A percentile compares a stretch with the other conserved stretches of the same genome.
Conservation (phyloP, 1,140 invertebrate species). For the Orchestia grillus region DNA sequence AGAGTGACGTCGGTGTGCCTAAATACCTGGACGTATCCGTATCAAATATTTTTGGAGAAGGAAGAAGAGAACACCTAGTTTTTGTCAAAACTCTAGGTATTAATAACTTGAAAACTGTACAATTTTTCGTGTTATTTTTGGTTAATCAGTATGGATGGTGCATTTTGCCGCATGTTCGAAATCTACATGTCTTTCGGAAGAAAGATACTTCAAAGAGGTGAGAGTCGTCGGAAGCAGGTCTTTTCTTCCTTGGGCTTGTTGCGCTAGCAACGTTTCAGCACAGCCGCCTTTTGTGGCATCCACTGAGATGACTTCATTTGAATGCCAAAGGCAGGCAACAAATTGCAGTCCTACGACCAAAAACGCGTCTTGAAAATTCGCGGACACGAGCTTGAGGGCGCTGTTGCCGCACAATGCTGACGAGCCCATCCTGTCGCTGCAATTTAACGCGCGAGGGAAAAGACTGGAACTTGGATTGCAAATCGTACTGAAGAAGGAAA, state of each 20-base stretch:
- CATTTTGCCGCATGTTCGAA: not conserved
- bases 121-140: not conserved
- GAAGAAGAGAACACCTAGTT: not conserved
- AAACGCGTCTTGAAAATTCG: slow-evolving; percentile 43
- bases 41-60: no score
- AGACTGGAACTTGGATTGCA: not conserved
- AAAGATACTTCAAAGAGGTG: not conserved
- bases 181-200: not conserved
- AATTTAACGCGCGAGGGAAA: not conserved
- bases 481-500: not conserved
- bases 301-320: slow-evolving; percentile 1
- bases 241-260: not conserved
- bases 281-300: not conserved
- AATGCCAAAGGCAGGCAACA: slow-evolving; percentile 19
- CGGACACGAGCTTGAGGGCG: not conserved
- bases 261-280: not conserved
- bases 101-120: not conserved
- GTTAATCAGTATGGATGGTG: not conserved
- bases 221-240: not conserved
- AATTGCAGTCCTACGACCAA: slow-evolving; percentile 18
- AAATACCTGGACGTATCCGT: no score
- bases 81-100: not conserved
- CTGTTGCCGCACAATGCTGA: not conserved
- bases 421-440: not conserved
- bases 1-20: no score